Percentiles rank a stretch among this genome's conserved stretches.
Conservation (phyloP, 1,140 invertebrate genomes). For the Andrena cerasifolii region DNA sequence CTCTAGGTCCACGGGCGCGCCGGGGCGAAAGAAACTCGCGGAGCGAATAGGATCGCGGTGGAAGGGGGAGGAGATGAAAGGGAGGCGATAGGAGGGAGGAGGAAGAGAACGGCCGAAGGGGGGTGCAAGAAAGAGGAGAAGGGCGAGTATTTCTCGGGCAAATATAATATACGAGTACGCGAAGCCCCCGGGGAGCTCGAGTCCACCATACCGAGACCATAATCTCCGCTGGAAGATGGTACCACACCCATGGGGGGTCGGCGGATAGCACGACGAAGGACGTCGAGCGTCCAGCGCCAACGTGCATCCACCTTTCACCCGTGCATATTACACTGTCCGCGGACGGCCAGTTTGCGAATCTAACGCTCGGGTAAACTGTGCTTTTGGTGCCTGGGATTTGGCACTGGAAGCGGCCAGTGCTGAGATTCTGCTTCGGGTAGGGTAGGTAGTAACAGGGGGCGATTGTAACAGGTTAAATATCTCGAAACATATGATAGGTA, state of each 20-base stretch:
- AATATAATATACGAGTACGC: slow-evolving; percentile 69
- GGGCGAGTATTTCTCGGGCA: slow-evolving; percentile 57
- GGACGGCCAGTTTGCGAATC: too few species aligned
- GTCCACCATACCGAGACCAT: slow-evolving; percentile 59
- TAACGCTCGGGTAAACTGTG: too few species aligned
- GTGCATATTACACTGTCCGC: too few species aligned
- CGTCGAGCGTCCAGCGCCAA: background rate
- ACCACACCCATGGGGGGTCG: slow-evolving; percentile 73
- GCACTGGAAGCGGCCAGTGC: too few species aligned
- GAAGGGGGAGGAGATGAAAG: background rate
- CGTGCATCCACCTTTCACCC: slow-evolving; percentile 51
- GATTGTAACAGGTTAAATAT: too few species aligned
- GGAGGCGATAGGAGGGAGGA: background rate
- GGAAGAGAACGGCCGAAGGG: background rate
- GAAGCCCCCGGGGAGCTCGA: slow-evolving; percentile 58
- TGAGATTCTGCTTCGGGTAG: too few species aligned
- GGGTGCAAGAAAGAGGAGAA: background rate
- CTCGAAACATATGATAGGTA: too few species aligned
- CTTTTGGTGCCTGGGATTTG: too few species aligned
- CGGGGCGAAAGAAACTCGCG: background rate
- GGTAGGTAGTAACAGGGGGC: too few species aligned
- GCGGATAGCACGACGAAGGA: slow-evolving; percentile 35
- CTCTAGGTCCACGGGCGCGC: background rate
- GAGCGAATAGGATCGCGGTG: background rate
- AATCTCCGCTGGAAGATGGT: slow-evolving; percentile 66